These are phyloP conservation scores for Benthosema pterotum DNA, from an alignment of 2,797 vertebrate genomes.

Conservation along the genomic window DNA sequence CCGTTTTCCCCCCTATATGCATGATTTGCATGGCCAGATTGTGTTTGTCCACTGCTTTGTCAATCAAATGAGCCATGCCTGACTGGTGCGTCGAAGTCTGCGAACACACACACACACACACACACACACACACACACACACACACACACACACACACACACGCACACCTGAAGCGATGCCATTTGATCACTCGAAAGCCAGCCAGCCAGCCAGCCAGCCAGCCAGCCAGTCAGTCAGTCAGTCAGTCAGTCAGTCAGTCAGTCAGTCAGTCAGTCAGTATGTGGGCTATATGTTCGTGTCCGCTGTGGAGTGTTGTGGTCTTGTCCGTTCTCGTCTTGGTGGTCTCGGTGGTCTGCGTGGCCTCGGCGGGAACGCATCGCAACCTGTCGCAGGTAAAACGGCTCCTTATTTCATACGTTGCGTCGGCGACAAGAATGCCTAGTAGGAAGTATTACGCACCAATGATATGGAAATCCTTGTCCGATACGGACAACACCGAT, in stretches of 20 bases:
- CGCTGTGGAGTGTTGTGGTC: conserved; percentile 56
- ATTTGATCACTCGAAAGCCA: conserved; percentile 11
- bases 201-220: not conserved
- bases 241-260: conserved; percentile 23
- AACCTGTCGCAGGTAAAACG: conserved; percentile 58
- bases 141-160: conserved; percentile 14
- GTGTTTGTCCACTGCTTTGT: conserved; percentile 72
- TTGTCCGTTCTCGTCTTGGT: conserved; percentile 57
- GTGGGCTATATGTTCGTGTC: conserved; percentile 61
- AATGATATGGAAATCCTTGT: no score
- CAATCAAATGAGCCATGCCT: conserved; percentile 75
- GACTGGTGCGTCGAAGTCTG: conserved; percentile 34
- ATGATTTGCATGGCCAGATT: conserved; percentile 78
- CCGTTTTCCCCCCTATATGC: conserved; percentile 28
- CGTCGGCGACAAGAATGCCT: no score
- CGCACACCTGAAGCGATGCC: not conserved
- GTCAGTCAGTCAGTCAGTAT: conserved; percentile 26
- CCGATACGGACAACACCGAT: no score
- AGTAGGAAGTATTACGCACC: no score
- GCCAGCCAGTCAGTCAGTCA: not conserved
- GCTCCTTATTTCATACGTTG: no score
- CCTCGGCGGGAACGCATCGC: conserved; percentile 23
- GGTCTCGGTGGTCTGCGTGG: conserved; percentile 52
- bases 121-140: conserved; percentile 10
- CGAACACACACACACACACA: conserved; percentile 12